Conservation (phyloP, 2,113 vertebrate genomes). For the Tonatia bakeri region DNA sequence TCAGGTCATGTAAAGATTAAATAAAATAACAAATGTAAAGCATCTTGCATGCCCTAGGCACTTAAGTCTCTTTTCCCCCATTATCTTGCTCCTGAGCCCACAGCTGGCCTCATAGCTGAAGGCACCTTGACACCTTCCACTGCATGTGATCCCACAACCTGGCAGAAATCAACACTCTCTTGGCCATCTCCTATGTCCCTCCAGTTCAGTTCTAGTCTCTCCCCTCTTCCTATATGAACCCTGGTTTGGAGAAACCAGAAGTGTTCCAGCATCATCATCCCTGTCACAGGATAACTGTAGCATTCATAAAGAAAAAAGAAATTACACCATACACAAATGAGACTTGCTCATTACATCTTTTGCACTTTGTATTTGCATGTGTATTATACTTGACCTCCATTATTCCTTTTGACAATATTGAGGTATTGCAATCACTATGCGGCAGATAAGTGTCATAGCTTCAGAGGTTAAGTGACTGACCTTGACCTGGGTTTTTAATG, state of each 20-base stretch:
- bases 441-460: not conserved
- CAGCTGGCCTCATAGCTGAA: not conserved
- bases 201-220: not conserved
- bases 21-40: not conserved
- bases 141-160: not conserved
- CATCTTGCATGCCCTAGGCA: too few relatives aligned
- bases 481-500: not conserved
- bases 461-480: not conserved
- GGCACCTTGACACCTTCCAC: not conserved
- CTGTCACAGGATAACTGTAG: not conserved
- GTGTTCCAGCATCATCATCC: not conserved
- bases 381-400: not conserved
- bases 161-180: not conserved
- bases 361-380: not conserved
- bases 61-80: not conserved
- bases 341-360: not conserved
- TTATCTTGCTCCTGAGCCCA: not conserved
- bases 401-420: not conserved
- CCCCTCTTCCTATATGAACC: not conserved
- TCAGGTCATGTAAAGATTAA: not conserved
- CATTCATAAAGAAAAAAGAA: not conserved
- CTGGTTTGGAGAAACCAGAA: not conserved
- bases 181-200: not conserved
- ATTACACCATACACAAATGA: not conserved
- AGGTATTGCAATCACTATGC: not conserved